Conservation (phyloP, 2,113 vertebrate genomes). For the Crocuta crocuta region DNA sequence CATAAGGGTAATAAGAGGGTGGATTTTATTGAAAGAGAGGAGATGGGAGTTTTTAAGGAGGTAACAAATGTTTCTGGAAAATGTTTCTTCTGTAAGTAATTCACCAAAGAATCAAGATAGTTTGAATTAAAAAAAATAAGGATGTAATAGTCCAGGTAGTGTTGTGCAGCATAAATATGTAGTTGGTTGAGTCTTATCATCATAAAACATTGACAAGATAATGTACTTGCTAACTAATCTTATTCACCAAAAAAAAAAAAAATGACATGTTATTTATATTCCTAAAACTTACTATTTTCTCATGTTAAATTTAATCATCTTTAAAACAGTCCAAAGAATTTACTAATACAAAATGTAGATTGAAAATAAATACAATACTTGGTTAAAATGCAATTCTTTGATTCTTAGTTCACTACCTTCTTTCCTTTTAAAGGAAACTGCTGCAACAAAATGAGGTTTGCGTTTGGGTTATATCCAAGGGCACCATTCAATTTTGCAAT, state of each 20-base stretch:
- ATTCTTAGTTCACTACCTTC: neutral
- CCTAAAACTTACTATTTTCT: constrained; percentile 6
- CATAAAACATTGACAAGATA: constrained; percentile 22
- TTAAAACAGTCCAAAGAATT: neutral
- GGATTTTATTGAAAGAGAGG: neutral
- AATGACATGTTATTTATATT: neutral
- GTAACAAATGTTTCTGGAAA: neutral
- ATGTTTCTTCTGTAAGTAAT: neutral
- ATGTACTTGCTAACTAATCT: neutral
- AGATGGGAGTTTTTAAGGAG: neutral
- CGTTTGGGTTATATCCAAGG: constrained; percentile 53
- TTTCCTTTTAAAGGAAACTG: constrained; percentile 26
- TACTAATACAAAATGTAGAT: constrained; percentile 35
- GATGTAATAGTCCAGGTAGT: neutral
- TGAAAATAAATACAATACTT: neutral
- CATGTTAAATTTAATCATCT: neutral
- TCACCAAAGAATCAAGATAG: neutral
- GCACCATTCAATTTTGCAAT: constrained; percentile 40
- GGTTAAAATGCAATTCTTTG: neutral
- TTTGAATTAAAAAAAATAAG: neutral
- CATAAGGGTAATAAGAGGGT: neutral
- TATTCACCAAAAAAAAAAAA: neutral
- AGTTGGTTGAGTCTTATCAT: neutral
- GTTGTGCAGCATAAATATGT: neutral
- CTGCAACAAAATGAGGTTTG: constrained; percentile 25